Conservation (phyloP, 92 coral and sea anemone species). For the Siderastrea radians region DNA sequence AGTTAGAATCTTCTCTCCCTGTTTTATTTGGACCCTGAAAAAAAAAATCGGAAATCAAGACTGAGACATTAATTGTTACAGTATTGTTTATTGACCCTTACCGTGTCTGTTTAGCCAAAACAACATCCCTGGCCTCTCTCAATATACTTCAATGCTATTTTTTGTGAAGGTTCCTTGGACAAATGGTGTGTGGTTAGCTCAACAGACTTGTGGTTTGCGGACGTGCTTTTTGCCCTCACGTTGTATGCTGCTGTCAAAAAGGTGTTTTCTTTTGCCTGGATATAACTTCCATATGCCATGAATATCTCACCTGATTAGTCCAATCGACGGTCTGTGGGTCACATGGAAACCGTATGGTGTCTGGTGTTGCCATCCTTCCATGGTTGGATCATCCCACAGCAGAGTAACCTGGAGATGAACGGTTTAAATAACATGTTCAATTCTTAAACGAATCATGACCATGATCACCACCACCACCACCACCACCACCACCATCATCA, state of each 20-base stretch:
- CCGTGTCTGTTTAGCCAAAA: no score
- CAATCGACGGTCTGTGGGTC: constrained; percentile 91
- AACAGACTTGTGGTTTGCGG: no score
- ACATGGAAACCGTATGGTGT: constrained; percentile 87
- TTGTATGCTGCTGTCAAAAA: no score
- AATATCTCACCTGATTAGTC: constrained; percentile 87
- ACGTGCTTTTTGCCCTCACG: no score
- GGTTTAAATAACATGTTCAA: not conserved
- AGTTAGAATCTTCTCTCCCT: constrained; percentile 84
- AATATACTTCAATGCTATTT: no score
- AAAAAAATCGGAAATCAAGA: not conserved
- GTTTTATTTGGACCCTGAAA: constrained; percentile 77
- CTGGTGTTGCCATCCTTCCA: constrained; percentile 95
- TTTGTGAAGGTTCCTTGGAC: no score
- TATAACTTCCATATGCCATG: no score
- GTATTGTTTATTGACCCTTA: no score
- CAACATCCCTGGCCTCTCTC: no score
- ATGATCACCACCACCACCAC: not conserved
- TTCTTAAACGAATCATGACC: not conserved
- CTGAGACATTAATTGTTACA: not conserved
- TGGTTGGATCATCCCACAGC: constrained; percentile 93
- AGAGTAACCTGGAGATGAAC: constrained; percentile 72
- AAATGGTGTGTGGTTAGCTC: no score
- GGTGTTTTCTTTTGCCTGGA: no score
- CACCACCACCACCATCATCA: no score